Base-by-base conservation (phyloP, 2,888 invertebrate species). In the Hyppa rectilinea region DNA sequence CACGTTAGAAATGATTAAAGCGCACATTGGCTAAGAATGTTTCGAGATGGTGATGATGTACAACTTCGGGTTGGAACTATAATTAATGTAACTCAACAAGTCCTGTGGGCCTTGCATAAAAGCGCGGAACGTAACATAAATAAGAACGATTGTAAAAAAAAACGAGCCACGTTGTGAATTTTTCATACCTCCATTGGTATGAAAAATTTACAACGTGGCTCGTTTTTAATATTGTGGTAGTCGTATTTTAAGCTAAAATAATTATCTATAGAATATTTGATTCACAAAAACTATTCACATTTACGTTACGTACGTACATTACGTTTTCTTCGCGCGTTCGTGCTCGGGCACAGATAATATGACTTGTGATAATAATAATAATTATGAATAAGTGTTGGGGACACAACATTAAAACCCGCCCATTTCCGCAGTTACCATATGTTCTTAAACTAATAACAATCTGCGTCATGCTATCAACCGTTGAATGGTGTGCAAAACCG, bases 401-500 rank as follows among this genome's bases (percentile, higher is more conserved):
- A 47, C 26, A 38, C 20, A 55, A 47, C 31, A 50, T 26, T 17
- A 36, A 53, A 14, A 53, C 20, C n/a, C 17, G 29, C 17, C 26
- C 31, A 45, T 62, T 59, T 38, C 34, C 23, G 26, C 14, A 47
- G 56, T 31, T 50, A 47, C 29, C 69, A 60, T 49, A 47, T 58
- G 71, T n/a, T 71, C 14, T 17, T 7, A 40, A 59, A 62, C 75
- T 66, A 70, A 60, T 78, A 69, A 60, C 56, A 66, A 61, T 50
- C 52, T 56, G 52, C 64, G 65, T 78, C 79, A 52, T 38, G 45
- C 58, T 70, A 80, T 80, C 69, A 69, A 80, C 43, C 53, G 63
- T 80, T 67, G 62, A 78, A 80, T 72, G 61, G 61, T 75, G 63
- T 73, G 73, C 60, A 70, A 82, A 83, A 77, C 53, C 60, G 70